Base-by-base conservation (phyloP, 2,113 vertebrate species). In the Chaenocephalus aceratus region DNA sequence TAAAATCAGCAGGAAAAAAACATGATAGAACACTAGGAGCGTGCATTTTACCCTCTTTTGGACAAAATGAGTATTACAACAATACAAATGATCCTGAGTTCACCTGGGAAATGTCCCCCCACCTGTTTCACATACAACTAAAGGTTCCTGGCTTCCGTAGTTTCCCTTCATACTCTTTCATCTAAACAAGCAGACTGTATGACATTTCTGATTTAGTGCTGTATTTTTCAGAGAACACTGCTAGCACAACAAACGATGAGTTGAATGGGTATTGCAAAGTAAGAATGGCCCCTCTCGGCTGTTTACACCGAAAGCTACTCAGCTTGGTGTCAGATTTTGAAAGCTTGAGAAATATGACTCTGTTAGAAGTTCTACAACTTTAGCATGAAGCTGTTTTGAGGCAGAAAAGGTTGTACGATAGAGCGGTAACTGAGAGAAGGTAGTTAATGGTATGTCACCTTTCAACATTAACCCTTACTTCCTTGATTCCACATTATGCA, bases 311-410 rank as follows among this genome's bases (percentile, higher is more conserved):
- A 46, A 71, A 72, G 57, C 51, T 48, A 52, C 60, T 61, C 18
- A 9, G 26, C 23, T 75, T 36, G 73, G 21, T 65, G 66, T 75
- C 48, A 67, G 23, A 61, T 77, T 64, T 67, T 72, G 3, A 26
- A 61, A 72, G 44, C 44, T 58, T 11, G 68, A 62, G 54, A 70
- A 63, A 53, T 7, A 23, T 48, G 12, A 45, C 53, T 72, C 65
- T 78, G 68, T 70, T 57, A 11, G 23, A 34, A 51, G 21, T 70
- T 59, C 48, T 75, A 60, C 69, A 68, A 78, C 83, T 71, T 80
- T 59, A 82, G 83, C 87, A 86, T 72, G 88, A 70, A 65, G 48
- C 62, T 54, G 44, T 67, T 84, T 75, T 1, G 13, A 83, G 67
- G 84, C 82, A 77, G 82, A 85, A 56, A 51, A 64, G 56, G 70